phyloP scores from a whole-genome alignment of 2,888 invertebrate genomes.

The Caenorhabditis drosophilae region DNA sequence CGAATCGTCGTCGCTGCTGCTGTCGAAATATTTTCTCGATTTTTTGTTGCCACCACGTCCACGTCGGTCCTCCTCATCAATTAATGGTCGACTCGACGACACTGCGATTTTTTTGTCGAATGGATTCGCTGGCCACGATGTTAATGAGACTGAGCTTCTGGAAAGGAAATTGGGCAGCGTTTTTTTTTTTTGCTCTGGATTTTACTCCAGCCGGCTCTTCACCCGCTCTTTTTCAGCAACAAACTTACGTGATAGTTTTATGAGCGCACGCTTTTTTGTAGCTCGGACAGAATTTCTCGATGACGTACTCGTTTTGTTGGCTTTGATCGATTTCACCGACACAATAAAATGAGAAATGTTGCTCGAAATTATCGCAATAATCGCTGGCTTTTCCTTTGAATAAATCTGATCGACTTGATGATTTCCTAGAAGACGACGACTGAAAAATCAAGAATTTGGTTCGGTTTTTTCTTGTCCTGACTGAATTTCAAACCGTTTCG shows the following conservation, averaged over 20 bases:
- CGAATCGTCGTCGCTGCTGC: conserved; percentile 19
- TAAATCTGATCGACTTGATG: conserved; percentile 3
- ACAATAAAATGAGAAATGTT: conserved; percentile 46
- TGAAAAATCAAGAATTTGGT: neutral
- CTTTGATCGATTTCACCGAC: conserved; percentile 35
- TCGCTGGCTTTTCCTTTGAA: conserved; percentile 27
- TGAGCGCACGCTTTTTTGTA: conserved; percentile 42
- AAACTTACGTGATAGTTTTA: conserved; percentile 20
- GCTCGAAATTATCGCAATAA: conserved; percentile 47
- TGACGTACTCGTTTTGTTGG: conserved; percentile 10
- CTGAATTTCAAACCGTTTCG: neutral
- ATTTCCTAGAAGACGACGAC: too few relatives aligned
- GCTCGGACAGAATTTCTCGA: conserved; percentile 46
- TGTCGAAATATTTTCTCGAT: neutral
- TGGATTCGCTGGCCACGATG: conserved; percentile 47
- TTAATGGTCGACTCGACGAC: too few relatives aligned
- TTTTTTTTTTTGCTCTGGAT: too few relatives aligned
- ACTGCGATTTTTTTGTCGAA: conserved; percentile 31
- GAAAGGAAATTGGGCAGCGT: too few relatives aligned
- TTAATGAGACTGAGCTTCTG: conserved; percentile 3
- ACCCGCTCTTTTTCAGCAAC: neutral
- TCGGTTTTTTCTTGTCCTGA: neutral
- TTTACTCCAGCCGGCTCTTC: too few relatives aligned
- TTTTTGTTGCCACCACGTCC: neutral
- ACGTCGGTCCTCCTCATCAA: neutral